Conservation (phyloP, 37 sponge, comb jelly and placozoan genomes). For the Amphimedon queenslandica region DNA sequence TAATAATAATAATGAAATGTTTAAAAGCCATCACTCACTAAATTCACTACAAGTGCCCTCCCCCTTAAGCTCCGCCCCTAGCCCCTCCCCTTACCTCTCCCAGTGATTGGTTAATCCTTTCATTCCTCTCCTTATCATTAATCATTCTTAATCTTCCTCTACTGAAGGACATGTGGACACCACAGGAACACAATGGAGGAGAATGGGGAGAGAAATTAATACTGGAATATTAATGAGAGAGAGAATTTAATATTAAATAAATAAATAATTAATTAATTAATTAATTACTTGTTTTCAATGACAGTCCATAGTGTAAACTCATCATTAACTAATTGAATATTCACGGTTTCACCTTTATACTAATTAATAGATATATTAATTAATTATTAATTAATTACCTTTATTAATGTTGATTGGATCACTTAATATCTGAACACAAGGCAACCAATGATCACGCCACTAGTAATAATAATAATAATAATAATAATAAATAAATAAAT, state of each 20-base stretch:
- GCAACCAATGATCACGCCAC: constrained; percentile 89
- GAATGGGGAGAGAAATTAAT: neutral
- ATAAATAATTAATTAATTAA: neutral
- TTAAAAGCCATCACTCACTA: too few relatives aligned
- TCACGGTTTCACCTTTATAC: constrained; percentile 33
- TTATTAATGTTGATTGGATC: constrained; percentile 29
- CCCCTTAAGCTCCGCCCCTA: too few relatives aligned
- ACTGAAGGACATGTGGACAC: constrained; percentile 65
- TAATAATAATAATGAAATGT: neutral
- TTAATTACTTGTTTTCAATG: neutral
- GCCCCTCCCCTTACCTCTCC: constrained; percentile 43
- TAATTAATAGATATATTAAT: neutral
- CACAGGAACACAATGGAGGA: constrained; percentile 69
- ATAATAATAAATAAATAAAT: too few relatives aligned
- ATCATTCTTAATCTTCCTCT: constrained; percentile 53
- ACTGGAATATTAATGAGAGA: neutral
- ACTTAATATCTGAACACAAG: constrained; percentile 51
- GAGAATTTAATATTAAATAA: neutral
- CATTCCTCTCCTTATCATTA: constrained; percentile 36
- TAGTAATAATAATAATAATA: constrained; percentile 1
- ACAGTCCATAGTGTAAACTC: constrained; percentile 77
- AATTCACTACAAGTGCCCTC: neutral
- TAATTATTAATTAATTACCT: constrained; percentile 27
- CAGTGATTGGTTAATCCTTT: constrained; percentile 14
- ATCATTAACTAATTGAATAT: constrained; percentile 39